A percentile compares a stretch with the other conserved stretches of the same genome.
These are phyloP conservation scores for Beris morrisii DNA, from an alignment of 2,888 invertebrate genomes.

Conservation along the genomic window DNA sequence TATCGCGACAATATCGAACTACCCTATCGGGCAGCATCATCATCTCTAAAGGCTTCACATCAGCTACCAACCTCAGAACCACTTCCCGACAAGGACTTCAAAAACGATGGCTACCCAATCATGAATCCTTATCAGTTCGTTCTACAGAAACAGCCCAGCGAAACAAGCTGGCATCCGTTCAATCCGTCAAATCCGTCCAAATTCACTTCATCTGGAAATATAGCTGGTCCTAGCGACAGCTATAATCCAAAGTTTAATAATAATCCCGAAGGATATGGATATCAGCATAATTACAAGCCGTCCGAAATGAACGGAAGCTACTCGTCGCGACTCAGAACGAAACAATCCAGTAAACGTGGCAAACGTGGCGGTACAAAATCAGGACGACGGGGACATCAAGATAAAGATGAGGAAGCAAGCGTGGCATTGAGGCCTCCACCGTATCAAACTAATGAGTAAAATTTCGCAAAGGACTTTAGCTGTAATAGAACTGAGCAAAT, in stretches of 20 bases:
- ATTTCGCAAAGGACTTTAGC: too few relatives aligned
- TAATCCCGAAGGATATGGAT: conserved; percentile 55
- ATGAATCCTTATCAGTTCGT: conserved; percentile 51
- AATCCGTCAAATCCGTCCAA: conserved; percentile 40
- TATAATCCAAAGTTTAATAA: conserved; percentile 55
- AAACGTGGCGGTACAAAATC: conserved; percentile 47
- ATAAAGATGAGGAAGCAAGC: conserved; percentile 51
- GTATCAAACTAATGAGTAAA: neutral
- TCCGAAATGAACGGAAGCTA: conserved; percentile 6
- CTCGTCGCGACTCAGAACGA: conserved; percentile 29
- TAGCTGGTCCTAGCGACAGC: conserved; percentile 49
- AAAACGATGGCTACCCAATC: conserved; percentile 47
- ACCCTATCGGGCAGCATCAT: conserved; percentile 38
- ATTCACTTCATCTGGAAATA: conserved; percentile 6
- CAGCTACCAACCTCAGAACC: conserved; percentile 10
- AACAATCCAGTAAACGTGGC: conserved; percentile 45
- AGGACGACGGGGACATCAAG: conserved; percentile 23
- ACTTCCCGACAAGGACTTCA: neutral
- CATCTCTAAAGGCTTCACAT: conserved; percentile 52
- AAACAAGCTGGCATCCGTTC: conserved; percentile 44
- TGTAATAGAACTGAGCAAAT: too few relatives aligned
- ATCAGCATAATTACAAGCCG: conserved; percentile 51
- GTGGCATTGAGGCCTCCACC: conserved; percentile 51
- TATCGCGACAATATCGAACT: conserved; percentile 53
- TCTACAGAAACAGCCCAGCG: conserved; percentile 48